A percentile compares a stretch with the other conserved stretches of the same genome.
Conservation (phyloP, 2,888 invertebrate species). For the Sinopyrophorus schimmeli region DNA sequence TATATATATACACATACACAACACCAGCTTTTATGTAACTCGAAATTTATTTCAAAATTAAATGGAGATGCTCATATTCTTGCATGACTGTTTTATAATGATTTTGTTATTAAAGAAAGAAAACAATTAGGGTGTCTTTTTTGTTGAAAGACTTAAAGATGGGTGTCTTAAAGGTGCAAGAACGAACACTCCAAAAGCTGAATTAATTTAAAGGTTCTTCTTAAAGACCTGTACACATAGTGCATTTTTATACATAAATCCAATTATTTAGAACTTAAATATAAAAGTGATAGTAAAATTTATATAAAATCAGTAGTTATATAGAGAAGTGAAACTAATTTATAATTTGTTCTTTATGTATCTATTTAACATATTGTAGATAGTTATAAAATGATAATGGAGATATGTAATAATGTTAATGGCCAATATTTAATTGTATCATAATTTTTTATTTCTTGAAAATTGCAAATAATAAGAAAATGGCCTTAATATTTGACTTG, state of each 20-base stretch:
- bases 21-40: too few species aligned
- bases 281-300: slow-evolving; percentile 21
- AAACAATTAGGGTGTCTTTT: too few species aligned
- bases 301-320: slow-evolving; percentile 18
- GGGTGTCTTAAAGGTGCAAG: too few species aligned
- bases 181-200: too few species aligned
- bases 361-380: slow-evolving; percentile 26
- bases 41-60: too few species aligned
- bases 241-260: slow-evolving; percentile 6
- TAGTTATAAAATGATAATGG: slow-evolving; percentile 23
- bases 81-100: too few species aligned
- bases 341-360: slow-evolving; percentile 27
- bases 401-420: slow-evolving; percentile 16
- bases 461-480: slow-evolving; percentile 16
- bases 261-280: slow-evolving; percentile 10
- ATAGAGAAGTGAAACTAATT: slow-evolving; percentile 18
- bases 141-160: too few species aligned
- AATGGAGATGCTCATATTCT: too few species aligned
- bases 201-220: too few species aligned
- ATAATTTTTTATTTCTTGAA: slow-evolving; percentile 16
- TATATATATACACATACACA: too few species aligned
- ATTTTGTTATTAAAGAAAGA: too few species aligned
- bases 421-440: slow-evolving; percentile 20
- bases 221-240: not conserved
- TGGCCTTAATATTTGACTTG: slow-evolving; percentile 24